Evolutionary conservation across 2,797 vertebrate genomes (phyloP), one percentile per base, ranked within the genome.

Genomic region (Mormyrus hasselquistii): DNA sequence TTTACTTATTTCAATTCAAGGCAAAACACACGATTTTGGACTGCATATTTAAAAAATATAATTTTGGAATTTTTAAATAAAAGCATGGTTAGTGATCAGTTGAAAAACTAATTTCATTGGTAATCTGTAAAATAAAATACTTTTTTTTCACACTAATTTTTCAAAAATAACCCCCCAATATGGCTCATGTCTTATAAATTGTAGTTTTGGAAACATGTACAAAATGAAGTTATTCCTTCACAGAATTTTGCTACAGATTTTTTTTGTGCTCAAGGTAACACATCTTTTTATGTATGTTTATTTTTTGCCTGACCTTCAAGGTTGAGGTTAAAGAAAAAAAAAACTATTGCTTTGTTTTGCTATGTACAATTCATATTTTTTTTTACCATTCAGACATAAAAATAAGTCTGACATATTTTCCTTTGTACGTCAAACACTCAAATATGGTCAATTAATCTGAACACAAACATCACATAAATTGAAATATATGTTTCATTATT

Each of bases 401-500:
- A 76, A 52, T 89, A 52, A 89, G 87, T 22, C 57, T 89, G 65
- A 88, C 55, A 88, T 47, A 41, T 53, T 79, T 44, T 38, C 50
- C 62, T 89, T 87, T 88, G 38, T 76, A 87, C 47, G 87, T 47
- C 53, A 53, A 34, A 87, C 59, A 88, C 62, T 62, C 73, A 52
- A 62, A 92, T 38, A 19, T 90, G 92, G 59, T 76, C 91, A 90
- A 84, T 92, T 93, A 92, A 90, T 88, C 90, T 92, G 90, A 90
- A 94, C 90, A 92, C 92, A 90, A 93, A 92, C 73, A 19, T 90
- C 92, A 88, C 34, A 90, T 93, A 90, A 92, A 87, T 92, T 84
- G 91, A 92, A 94, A 90, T 38, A 92, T 91, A 90, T 88, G 90
- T 93, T 92, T 91, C 88, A 89, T 94, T 88, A 91, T 92, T 38